Evolutionary conservation across 37 sponge, comb jelly and placozoan genomes (phyloP).

Genomic region (Amphimedon queenslandica): DNA sequence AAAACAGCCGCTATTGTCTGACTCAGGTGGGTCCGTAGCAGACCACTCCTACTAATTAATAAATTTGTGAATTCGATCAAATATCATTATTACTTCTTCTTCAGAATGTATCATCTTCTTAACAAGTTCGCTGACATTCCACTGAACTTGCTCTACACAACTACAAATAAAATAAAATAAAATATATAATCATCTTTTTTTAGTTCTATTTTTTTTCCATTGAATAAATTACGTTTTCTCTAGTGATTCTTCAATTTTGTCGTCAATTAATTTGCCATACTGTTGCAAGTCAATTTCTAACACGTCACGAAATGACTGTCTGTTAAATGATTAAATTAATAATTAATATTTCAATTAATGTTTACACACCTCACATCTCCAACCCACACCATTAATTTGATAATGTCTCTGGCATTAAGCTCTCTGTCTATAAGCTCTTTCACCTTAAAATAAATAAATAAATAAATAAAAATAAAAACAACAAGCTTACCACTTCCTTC

Average conservation of each 20-base stretch:
- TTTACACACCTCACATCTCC: conserved; percentile 45
- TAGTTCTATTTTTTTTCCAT: no score
- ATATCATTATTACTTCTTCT: conserved; percentile 18
- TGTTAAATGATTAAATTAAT: conserved; percentile 1
- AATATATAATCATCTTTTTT: neutral
- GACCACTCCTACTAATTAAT: conserved; percentile 36
- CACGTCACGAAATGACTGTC: conserved; percentile 34
- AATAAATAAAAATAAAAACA: neutral
- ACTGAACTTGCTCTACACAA: conserved; percentile 48
- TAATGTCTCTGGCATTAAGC: conserved; percentile 54
- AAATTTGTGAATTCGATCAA: neutral
- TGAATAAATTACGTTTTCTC: conserved; percentile 39
- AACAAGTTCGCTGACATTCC: conserved; percentile 36
- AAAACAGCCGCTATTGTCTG: conserved; percentile 44
- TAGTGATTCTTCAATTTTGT: conserved; percentile 37
- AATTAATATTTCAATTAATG: neutral
- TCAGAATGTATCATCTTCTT: conserved; percentile 42
- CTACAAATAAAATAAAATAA: conserved; percentile 9
- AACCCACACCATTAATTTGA: conserved; percentile 59
- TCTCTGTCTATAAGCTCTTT: conserved; percentile 31
- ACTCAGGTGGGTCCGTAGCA: conserved; percentile 36
- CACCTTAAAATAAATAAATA: conserved; percentile 25
- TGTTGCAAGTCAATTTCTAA: conserved; percentile 43
- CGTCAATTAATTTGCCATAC: conserved; percentile 47
- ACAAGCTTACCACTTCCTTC: conserved; percentile 52